Evolutionary conservation across 2,113 vertebrate species (phyloP).

Genomic region (Chunga burmeisteri): DNA sequence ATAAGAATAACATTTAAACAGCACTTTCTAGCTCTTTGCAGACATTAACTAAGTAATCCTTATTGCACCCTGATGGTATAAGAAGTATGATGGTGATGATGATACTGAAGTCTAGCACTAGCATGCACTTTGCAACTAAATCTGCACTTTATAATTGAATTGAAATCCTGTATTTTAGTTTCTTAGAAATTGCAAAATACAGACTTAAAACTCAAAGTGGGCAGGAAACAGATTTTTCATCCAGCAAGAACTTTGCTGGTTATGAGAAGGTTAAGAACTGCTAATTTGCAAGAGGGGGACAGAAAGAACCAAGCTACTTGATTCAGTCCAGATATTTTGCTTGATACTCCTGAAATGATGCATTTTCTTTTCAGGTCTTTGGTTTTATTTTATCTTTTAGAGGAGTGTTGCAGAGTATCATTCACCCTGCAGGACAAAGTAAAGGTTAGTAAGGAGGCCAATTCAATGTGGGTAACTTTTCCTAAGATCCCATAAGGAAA

Average conservation of each 20-base stretch:
- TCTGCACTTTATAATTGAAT: neutral
- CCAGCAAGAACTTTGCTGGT: neutral
- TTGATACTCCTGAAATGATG: neutral
- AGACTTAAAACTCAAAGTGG: neutral
- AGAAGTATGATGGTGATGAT: neutral
- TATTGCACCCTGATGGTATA: neutral
- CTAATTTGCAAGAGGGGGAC: neutral
- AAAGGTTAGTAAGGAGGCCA: neutral
- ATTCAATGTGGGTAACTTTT: neutral
- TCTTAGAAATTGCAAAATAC: neutral
- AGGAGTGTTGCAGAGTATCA: neutral
- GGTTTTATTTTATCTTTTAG: neutral
- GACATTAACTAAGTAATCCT: constrained; percentile 15
- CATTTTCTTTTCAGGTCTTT: neutral
- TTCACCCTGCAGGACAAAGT: neutral
- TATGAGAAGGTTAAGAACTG: neutral
- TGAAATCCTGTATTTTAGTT: neutral
- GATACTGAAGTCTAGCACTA: neutral
- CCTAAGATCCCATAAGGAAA: neutral
- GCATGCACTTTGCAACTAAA: neutral
- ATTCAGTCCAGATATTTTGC: neutral
- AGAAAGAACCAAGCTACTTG: neutral
- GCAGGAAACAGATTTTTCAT: neutral
- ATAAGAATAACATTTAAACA: constrained; percentile 48
- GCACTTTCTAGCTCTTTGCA: neutral